Conservation (phyloP, 2,797 vertebrate species). For the Staurois parvus region DNA sequence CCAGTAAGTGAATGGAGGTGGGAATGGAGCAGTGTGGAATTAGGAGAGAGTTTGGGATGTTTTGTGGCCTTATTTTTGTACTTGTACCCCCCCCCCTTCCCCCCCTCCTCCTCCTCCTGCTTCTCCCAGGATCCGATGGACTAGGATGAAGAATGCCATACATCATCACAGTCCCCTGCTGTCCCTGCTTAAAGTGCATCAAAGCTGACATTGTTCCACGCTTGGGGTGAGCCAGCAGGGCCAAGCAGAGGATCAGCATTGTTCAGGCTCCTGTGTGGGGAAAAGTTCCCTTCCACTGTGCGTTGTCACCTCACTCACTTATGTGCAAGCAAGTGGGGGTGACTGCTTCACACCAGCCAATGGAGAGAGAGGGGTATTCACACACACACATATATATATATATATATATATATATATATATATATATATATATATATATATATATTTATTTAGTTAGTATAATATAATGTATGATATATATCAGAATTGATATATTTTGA, state of each 20-base stretch:
- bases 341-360: no score
- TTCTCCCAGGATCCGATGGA: slow-evolving; percentile 68
- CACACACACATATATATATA: no score
- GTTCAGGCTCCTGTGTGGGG: slow-evolving; percentile 62
- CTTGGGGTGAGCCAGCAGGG: slow-evolving; percentile 66
- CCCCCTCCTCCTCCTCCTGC: slow-evolving; percentile 38
- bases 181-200: slow-evolving; percentile 70
- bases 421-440: no score
- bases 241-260: slow-evolving; percentile 66
- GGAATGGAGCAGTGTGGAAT: no score
- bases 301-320: slow-evolving; percentile 42
- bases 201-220: slow-evolving; percentile 74
- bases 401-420: no score
- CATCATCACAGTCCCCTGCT: slow-evolving; percentile 67
- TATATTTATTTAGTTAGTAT: no score
- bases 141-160: slow-evolving; percentile 69
- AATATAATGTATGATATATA: no score
- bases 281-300: slow-evolving; percentile 63
- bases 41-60: slow-evolving; percentile 52
- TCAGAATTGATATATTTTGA: no score
- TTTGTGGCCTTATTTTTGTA: slow-evolving; percentile 42
- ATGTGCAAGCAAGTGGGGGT: slow-evolving; percentile 36
- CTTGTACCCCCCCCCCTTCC: not conserved
- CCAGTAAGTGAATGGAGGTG: no score
- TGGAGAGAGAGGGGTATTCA: no score